phyloP scores from a whole-genome alignment of 2,797 vertebrate species.

The Acrocephalus scirpaceus region DNA sequence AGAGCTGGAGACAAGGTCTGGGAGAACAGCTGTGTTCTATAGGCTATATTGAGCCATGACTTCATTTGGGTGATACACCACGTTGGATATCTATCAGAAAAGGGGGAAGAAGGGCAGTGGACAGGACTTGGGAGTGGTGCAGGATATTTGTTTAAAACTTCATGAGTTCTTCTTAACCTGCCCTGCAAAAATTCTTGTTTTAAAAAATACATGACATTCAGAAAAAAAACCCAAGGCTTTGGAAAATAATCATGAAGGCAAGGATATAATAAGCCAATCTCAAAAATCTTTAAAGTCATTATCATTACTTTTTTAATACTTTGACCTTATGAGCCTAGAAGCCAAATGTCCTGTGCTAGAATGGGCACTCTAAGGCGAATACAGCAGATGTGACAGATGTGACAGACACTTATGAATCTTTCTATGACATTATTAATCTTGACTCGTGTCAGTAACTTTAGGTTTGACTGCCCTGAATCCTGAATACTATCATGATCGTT shows the following conservation, averaged over 20 bases:
- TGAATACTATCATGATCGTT: background rate
- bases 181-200: background rate
- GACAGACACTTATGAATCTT: background rate
- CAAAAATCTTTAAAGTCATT: background rate
- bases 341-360: background rate
- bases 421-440: background rate
- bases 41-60: background rate
- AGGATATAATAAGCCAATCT: background rate
- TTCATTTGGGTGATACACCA: background rate
- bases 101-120: background rate
- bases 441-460: background rate
- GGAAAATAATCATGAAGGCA: background rate
- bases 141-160: background rate
- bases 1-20: background rate
- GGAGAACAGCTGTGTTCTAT: background rate
- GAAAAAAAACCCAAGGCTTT: background rate
- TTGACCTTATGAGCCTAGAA: background rate
- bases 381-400: background rate
- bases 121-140: background rate
- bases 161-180: background rate
- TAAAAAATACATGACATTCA: fast-evolving
- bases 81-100: background rate
- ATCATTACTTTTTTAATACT: background rate
- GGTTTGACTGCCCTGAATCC: background rate
- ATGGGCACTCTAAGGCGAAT: background rate